Evolutionary conservation across 2,113 vertebrate genomes (phyloP).

Genomic region (Haemorhous mexicanus): DNA sequence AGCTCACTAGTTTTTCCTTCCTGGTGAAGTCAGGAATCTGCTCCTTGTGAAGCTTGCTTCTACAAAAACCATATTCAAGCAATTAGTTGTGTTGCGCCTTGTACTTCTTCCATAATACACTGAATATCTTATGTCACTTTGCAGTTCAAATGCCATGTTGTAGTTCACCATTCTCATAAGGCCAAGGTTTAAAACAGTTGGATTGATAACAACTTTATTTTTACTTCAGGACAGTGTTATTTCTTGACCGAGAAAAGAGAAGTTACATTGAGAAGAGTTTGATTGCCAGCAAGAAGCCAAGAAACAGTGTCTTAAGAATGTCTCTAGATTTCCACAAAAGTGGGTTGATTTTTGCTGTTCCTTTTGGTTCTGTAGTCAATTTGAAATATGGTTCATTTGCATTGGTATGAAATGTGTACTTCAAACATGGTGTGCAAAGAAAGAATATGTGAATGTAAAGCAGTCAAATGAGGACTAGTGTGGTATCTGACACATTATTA

Average conservation of each 20-base stretch:
- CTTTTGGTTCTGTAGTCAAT: not conserved
- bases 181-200: not conserved
- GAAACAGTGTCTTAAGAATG: slow-evolving; percentile 81
- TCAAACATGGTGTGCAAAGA: not conserved
- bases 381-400: not conserved
- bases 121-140: not conserved
- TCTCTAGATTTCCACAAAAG: slow-evolving; percentile 93
- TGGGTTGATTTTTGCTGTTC: slow-evolving; percentile 30
- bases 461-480: not conserved
- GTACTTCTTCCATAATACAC: not conserved
- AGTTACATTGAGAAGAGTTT: slow-evolving; percentile 74
- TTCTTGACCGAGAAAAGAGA: slow-evolving; percentile 87
- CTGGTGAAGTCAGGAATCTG: not conserved
- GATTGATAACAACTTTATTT: not conserved
- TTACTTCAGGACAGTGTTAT: slow-evolving; percentile 79
- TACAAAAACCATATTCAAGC: not conserved
- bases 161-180: not conserved
- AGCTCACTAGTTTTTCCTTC: not conserved
- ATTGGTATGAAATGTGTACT: not conserved
- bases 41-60: not conserved
- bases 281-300: slow-evolving; percentile 71
- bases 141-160: not conserved
- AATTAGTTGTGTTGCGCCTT: not conserved
- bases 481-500: not conserved
- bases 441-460: not conserved